phyloP scores from a whole-genome alignment of 1,140 invertebrate species.

The Drosophila baimaii region DNA sequence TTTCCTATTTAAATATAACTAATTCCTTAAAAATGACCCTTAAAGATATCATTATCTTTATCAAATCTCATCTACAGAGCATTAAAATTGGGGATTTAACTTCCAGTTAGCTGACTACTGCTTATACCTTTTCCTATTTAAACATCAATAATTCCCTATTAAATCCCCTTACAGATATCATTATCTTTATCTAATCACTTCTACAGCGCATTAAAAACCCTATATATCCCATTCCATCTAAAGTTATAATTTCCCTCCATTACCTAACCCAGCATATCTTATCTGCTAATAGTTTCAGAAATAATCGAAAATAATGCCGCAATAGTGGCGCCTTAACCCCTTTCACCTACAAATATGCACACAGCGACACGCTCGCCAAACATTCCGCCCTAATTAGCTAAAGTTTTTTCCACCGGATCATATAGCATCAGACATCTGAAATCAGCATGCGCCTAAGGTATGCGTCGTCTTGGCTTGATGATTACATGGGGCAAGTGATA shows the following conservation, averaged over 20 bases:
- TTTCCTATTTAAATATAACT: too few relatives aligned
- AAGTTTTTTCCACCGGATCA: conserved; percentile 21
- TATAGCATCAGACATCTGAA: conserved; percentile 25
- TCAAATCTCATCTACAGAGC: not conserved
- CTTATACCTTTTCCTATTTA: too few relatives aligned
- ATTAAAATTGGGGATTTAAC: not conserved
- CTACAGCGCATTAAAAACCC: not conserved
- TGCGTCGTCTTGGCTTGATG: conserved; percentile 35
- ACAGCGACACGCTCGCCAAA: conserved; percentile 40
- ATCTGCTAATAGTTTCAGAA: conserved; percentile 17
- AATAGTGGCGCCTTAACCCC: conserved; percentile 36
- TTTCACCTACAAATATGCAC: conserved; percentile 51
- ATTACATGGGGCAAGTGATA: conserved; percentile 52
- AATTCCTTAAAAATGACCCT: not conserved
- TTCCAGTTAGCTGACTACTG: not conserved
- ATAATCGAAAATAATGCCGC: conserved; percentile 29
- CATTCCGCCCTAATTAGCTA: conserved; percentile 46
- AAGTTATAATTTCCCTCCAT: not conserved
- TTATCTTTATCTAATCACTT: not conserved
- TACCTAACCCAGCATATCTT: conserved; percentile 26
- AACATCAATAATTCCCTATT: not conserved
- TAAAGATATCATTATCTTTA: not conserved
- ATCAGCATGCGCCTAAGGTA: conserved; percentile 40
- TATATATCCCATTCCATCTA: not conserved
- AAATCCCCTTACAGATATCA: not conserved